These are phyloP conservation scores for Geotria australis DNA, from an alignment of 2,797 vertebrate genomes.

Conservation along the genomic window DNA sequence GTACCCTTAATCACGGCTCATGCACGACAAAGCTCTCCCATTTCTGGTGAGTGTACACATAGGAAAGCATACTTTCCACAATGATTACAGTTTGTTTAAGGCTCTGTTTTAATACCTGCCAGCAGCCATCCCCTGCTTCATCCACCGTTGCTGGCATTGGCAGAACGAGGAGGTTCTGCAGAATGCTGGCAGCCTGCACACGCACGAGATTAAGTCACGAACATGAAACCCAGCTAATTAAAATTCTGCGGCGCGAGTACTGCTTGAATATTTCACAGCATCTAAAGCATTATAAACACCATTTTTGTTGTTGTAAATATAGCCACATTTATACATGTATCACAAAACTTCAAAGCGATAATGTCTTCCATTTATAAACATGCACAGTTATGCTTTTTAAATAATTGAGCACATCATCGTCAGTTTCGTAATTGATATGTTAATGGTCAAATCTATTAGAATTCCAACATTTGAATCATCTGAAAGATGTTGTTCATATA, in stretches of 20 bases:
- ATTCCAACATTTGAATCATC: no score
- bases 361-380: no score
- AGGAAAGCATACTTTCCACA: background rate
- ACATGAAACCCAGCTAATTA: constrained; percentile 5
- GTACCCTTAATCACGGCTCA: background rate
- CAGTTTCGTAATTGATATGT: no score
- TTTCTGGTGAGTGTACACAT: background rate
- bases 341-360: no score
- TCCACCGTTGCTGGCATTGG: constrained; percentile 38
- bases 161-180: constrained; percentile 82
- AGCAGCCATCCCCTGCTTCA: constrained; percentile 31
- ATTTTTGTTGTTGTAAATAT: background rate
- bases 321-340: background rate
- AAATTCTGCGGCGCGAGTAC: constrained; percentile 20
- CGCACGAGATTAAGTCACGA: constrained; percentile 12
- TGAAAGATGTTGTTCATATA: no score
- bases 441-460: no score
- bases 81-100: background rate
- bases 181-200: constrained; percentile 65
- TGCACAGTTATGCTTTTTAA: no score
- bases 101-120: constrained; percentile 28
- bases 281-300: background rate
- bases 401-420: no score
- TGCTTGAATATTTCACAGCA: background rate
- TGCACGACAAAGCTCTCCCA: no score